These are phyloP conservation scores for Zeus faber DNA, from an alignment of 2,113 vertebrate species.

Conservation along the genomic window DNA sequence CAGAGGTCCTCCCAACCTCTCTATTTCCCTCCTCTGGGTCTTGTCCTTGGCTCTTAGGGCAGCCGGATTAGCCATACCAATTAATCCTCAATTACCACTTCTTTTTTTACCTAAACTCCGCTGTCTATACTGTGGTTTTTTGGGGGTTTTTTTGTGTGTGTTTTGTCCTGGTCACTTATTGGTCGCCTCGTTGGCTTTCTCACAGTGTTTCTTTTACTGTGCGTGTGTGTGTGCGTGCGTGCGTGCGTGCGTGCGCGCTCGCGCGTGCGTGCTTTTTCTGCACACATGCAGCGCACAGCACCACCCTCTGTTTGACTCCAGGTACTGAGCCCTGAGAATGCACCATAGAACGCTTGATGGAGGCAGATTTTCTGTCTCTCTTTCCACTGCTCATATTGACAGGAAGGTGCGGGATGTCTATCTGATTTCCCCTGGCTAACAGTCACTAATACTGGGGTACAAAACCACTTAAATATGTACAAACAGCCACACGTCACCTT, in stretches of 20 bases:
- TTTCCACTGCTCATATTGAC: no score
- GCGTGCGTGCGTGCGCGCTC: no score
- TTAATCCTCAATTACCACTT: slow-evolving; percentile 39
- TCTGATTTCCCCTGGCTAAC: no score
- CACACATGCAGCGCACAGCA: slow-evolving; percentile 51
- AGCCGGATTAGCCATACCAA: slow-evolving; percentile 23
- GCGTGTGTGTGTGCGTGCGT: no score
- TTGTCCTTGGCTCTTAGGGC: slow-evolving; percentile 20
- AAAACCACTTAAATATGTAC: no score
- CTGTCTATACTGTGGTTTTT: no score
- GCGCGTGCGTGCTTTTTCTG: background rate
- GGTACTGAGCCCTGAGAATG: no score
- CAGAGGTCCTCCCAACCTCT: slow-evolving; percentile 48
- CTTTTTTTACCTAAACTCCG: slow-evolving; percentile 10
- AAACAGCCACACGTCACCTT: no score
- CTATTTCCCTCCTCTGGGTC: slow-evolving; percentile 29
- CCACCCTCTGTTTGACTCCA: slow-evolving; percentile 45
- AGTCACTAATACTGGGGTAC: no score
- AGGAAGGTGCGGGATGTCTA: no score
- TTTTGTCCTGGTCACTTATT: background rate
- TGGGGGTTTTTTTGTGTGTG: no score
- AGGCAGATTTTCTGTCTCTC: no score
- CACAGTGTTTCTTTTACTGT: background rate
- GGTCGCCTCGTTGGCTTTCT: background rate
- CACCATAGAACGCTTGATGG: background rate